These are phyloP conservation scores for Andinoacara biseriatus DNA, from an alignment of 2,113 vertebrate genomes.

Conservation along the genomic window DNA sequence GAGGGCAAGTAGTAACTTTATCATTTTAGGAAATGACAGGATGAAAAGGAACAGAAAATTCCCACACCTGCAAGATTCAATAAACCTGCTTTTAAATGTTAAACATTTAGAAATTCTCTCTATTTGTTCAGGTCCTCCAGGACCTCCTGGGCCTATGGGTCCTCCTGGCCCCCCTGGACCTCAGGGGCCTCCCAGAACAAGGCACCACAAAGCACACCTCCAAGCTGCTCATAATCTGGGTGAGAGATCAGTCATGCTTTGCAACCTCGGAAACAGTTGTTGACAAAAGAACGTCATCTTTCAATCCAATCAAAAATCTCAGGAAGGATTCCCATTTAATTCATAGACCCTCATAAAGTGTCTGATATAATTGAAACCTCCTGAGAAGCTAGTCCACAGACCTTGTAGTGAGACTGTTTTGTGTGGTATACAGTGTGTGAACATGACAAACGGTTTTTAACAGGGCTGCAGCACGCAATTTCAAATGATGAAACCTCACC, in stretches of 20 bases:
- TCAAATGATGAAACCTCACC: constrained; percentile 87
- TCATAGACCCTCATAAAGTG: not conserved
- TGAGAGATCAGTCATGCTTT: constrained; percentile 30
- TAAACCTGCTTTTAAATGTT: not conserved
- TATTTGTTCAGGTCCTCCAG: constrained; percentile 69
- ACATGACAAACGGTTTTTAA: not conserved
- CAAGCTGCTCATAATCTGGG: constrained; percentile 72
- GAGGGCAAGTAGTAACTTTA: constrained; percentile 56
- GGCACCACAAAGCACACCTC: constrained; percentile 77
- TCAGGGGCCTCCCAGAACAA: constrained; percentile 78
- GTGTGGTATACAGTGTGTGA: no score
- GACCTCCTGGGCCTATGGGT: constrained; percentile 70
- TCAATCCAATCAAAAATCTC: not conserved
- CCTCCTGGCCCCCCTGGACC: constrained; percentile 80
- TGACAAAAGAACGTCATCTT: not conserved
- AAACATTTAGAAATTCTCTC: not conserved
- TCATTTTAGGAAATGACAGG: not conserved
- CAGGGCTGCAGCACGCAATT: constrained; percentile 80
- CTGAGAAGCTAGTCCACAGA: not conserved
- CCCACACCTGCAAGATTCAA: not conserved
- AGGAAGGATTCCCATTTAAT: not conserved
- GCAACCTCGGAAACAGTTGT: not conserved
- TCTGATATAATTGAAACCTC: not conserved
- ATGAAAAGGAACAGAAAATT: not conserved
- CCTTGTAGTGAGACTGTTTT: not conserved